Base-by-base conservation (phyloP, 2,797 vertebrate genomes). In the Manis pentadactyla region DNA sequence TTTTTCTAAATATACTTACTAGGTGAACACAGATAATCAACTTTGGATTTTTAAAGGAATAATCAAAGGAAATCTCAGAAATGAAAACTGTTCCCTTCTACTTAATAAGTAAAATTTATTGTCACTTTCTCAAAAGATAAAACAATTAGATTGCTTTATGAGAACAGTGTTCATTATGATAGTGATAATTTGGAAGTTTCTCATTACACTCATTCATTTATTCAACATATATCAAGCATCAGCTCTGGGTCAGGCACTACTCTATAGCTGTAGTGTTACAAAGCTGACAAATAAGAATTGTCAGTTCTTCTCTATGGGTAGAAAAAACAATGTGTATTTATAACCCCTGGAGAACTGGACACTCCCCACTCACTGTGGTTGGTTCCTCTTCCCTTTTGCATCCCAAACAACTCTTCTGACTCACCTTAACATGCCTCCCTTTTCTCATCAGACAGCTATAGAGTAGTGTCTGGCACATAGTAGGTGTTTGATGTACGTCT, bases 71-170 rank as follows among this genome's bases (percentile, higher is more conserved):
- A 82, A 42, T 93, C 25, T 53, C 18, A 68, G 71, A 92, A 81
- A 34, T 49, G 1, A 89, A 94, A 92, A 74, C 5, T n/a, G 2
- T 61, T 53, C 8, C 29, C 25, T 61, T 91, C 34, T 63, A 21
- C 64, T 77, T 71, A 83, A 34, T 18, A 86, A 92, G 31, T 90
- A 18, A 75, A 79, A 63, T 39, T 18, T 87, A 31, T 21, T 71
- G n/a, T 69, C 31, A 89, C 31, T 93, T 88, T 89, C 55, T 95
- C 46, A 88, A 84, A 71, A 88, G 64, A 90, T 46, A 79, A 87
- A 78, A 66, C 27, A 75, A 74, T 25, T 63, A 34, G 19, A 37
- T 77, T 39, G 49, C 5, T 79, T 53, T 49, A 64, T 12, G 9
- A 46, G 46, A 46, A 46, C 46, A 46, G 10, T 46, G 1, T 46